Evolutionary conservation across 1,140 invertebrate genomes (phyloP).

Genomic region (Drosophila paulistorum): DNA sequence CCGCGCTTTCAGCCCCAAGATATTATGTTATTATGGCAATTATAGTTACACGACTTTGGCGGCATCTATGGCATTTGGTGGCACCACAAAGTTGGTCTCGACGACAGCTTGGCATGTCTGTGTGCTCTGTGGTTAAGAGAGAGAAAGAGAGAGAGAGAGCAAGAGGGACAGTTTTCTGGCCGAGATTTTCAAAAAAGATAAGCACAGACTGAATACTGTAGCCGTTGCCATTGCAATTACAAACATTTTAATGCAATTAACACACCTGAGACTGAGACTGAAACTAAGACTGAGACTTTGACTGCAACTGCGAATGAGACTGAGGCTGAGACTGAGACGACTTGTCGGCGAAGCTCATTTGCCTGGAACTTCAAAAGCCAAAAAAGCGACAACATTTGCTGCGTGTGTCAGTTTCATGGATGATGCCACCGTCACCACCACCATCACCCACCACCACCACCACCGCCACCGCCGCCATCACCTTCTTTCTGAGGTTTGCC

Average conservation of each 20-base stretch:
- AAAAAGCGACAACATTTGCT: constrained; percentile 63
- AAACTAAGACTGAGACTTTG: constrained; percentile 19
- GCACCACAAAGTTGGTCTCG: constrained; percentile 17
- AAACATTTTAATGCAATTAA: constrained; percentile 81
- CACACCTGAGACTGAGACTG: constrained; percentile 33
- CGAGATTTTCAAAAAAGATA: constrained; percentile 40
- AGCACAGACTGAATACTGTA: constrained; percentile 24
- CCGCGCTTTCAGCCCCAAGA: constrained; percentile 38
- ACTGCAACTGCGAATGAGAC: background rate
- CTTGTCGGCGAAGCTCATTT: constrained; percentile 50
- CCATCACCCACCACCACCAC: constrained; percentile 19
- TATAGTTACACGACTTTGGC: constrained; percentile 75
- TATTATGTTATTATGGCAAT: constrained; percentile 82
- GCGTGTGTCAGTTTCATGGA: constrained; percentile 66
- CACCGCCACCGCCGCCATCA: constrained; percentile 39
- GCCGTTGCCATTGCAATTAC: constrained; percentile 69
- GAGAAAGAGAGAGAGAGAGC: constrained; percentile 16
- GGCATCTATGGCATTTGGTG: constrained; percentile 75
- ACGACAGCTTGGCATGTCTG: constrained; percentile 60
- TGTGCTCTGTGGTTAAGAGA: constrained; percentile 10
- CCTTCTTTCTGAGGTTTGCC: constrained; percentile 55
- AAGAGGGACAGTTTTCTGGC: constrained; percentile 13
- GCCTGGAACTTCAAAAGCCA: constrained; percentile 74
- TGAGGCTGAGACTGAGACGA: constrained; percentile 19
- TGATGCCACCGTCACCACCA: constrained; percentile 31